These are phyloP conservation scores for Myotis vivesi DNA, from an alignment of 2,797 vertebrate species.

Conservation along the genomic window DNA sequence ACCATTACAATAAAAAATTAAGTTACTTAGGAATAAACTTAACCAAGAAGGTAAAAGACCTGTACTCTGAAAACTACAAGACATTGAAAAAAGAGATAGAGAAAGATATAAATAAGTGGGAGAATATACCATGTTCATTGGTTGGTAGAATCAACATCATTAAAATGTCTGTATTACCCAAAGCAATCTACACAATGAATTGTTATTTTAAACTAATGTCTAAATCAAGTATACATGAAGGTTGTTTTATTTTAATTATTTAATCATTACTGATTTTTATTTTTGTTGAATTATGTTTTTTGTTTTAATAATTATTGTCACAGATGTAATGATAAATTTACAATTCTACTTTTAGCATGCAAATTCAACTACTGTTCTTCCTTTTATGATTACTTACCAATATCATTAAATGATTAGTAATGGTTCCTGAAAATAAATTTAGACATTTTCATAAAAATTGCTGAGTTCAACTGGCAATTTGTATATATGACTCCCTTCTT, in stretches of 20 bases:
- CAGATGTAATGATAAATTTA: neutral
- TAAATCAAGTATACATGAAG: neutral
- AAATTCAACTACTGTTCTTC: neutral
- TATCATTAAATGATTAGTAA: neutral
- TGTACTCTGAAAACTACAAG: too few relatives aligned
- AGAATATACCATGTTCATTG: too few relatives aligned
- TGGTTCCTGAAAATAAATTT: neutral
- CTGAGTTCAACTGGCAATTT: neutral
- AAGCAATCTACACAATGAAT: neutral
- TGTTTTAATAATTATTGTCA: neutral
- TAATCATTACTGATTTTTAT: neutral
- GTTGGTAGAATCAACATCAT: too few relatives aligned
- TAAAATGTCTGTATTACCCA: too few relatives aligned
- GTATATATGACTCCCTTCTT: neutral
- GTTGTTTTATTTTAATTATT: neutral
- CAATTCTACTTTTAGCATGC: neutral
- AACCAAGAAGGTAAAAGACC: too few relatives aligned
- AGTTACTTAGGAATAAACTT: too few relatives aligned
- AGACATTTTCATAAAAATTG: neutral
- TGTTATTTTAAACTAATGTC: neutral
- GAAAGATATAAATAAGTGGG: too few relatives aligned
- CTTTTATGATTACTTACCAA: neutral
- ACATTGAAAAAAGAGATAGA: too few relatives aligned
- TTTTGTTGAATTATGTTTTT: neutral
- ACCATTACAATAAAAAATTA: too few relatives aligned